These are phyloP conservation scores for Pachyramphus minor DNA, from an alignment of 2,113 vertebrate genomes.

Conservation along the genomic window DNA sequence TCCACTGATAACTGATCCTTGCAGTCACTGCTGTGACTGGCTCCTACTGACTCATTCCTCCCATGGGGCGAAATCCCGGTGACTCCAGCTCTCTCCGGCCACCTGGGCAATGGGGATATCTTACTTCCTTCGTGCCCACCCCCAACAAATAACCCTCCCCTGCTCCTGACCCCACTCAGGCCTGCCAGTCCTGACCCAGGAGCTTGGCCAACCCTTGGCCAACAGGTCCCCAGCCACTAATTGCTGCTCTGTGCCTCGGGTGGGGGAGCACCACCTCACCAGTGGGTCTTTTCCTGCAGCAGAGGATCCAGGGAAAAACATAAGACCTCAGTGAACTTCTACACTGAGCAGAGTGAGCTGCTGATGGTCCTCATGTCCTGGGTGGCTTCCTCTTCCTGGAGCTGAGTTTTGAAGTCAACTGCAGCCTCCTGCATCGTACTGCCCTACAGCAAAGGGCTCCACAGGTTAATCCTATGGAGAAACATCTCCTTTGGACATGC, in stretches of 20 bases:
- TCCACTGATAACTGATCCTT: neutral
- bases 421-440: neutral
- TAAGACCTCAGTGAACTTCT: accelerated
- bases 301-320: neutral
- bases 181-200: neutral
- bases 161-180: neutral
- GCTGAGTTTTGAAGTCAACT: neutral
- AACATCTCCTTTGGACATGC: neutral
- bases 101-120: neutral
- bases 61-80: accelerated
- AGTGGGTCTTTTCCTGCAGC: neutral
- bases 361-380: accelerated
- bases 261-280: neutral
- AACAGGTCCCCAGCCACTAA: neutral
- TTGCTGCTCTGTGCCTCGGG: neutral
- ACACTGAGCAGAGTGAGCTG: neutral
- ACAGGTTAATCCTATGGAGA: neutral
- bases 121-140: neutral
- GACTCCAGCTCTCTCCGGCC: neutral
- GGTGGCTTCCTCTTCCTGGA: neutral
- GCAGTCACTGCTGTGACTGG: neutral
- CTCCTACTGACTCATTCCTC: neutral
- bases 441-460: neutral
- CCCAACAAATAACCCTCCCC: neutral
- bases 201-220: neutral